Conservation (phyloP, 1,140 invertebrate species). For the Drosophila kikkawai region DNA sequence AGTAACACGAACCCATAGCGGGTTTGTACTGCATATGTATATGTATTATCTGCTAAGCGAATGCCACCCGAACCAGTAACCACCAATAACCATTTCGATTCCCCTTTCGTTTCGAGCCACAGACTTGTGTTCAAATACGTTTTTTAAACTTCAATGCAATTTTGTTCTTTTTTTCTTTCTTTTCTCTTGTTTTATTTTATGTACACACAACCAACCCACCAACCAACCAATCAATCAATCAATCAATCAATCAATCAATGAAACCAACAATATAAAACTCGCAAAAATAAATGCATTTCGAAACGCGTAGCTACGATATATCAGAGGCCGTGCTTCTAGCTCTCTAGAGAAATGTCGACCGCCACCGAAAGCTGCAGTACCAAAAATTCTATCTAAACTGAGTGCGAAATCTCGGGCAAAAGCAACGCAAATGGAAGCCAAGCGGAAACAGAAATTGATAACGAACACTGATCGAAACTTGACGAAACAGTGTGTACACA, state of each 20-base stretch:
- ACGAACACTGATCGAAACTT: conserved; percentile 20
- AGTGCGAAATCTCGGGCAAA: conserved; percentile 21
- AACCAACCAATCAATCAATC: conserved; percentile 61
- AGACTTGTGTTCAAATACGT: conserved; percentile 59
- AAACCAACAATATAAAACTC: conserved; percentile 32
- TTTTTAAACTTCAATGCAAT: conserved; percentile 69
- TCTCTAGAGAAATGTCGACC: conserved; percentile 59
- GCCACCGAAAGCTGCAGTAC: conserved; percentile 58
- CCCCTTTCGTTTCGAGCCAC: conserved; percentile 43
- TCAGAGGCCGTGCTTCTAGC: conserved; percentile 84
- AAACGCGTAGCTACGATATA: conserved; percentile 80
- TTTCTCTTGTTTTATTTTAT: conserved; percentile 84
- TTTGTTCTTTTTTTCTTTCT: conserved; percentile 79
- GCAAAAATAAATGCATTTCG: conserved; percentile 25
- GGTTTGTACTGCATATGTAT: conserved; percentile 42
- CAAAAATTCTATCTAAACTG: conserved; percentile 44
- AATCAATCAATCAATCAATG: conserved; percentile 40
- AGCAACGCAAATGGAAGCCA: conserved; percentile 76
- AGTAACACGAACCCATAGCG: conserved; percentile 5
- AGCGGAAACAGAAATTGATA: conserved; percentile 23
- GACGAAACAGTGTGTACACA: conserved; percentile 32
- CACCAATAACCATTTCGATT: conserved; percentile 27
- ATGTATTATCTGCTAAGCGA: conserved; percentile 16
- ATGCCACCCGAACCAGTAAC: conserved; percentile 27
- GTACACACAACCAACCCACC: conserved; percentile 76